Conservation (phyloP, 2,888 invertebrate genomes). For the Trichopoda pennipes region DNA sequence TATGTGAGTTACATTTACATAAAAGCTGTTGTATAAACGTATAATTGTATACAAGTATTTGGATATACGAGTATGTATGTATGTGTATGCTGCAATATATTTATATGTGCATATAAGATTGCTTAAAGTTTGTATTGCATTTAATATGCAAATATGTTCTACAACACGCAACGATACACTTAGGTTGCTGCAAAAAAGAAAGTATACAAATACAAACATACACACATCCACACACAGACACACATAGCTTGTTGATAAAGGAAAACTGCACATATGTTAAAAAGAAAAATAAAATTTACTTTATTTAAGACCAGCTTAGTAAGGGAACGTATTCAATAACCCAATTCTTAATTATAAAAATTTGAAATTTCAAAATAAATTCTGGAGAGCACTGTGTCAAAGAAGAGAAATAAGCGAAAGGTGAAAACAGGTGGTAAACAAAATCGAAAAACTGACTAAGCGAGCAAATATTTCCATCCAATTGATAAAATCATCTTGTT, state of each 20-base stretch:
- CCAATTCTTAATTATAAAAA: neutral
- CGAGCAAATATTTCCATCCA: too few species aligned
- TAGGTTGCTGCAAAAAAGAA: neutral
- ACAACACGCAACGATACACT: slow-evolving; percentile 15
- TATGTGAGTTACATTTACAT: slow-evolving; percentile 55
- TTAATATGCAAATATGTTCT: slow-evolving; percentile 62
- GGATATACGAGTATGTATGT: neutral
- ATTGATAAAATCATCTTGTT: too few species aligned
- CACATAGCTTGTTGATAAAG: neutral
- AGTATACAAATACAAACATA: neutral
- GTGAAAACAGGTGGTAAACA: too few species aligned
- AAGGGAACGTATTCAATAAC: slow-evolving; percentile 1
- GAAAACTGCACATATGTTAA: neutral
- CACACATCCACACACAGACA: neutral
- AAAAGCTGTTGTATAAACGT: slow-evolving; percentile 28
- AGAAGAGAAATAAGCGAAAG: too few species aligned
- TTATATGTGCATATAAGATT: slow-evolving; percentile 53
- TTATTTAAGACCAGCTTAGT: slow-evolving; percentile 21
- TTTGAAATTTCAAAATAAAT: neutral
- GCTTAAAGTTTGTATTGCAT: slow-evolving; percentile 62
- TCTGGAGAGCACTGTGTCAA: too few species aligned
- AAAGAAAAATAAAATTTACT: neutral
- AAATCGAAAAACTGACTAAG: too few species aligned
- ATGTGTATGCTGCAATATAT: neutral
- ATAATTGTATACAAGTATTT: neutral